Evolutionary conservation across 2,888 invertebrate species (phyloP).

Genomic region (Shargacucullia verbasci): DNA sequence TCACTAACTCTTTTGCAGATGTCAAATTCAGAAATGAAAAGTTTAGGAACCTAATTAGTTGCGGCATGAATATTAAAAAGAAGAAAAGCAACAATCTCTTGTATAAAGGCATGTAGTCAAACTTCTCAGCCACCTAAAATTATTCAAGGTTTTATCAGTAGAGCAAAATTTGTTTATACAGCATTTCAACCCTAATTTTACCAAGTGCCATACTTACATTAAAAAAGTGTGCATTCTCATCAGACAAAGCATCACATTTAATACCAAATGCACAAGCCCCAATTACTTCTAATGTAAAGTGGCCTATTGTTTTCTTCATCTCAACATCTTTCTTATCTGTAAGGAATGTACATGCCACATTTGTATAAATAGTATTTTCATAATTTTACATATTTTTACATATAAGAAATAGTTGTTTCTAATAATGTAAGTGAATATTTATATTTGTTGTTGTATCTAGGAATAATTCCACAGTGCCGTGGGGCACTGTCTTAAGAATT

Average conservation of each 20-base stretch:
- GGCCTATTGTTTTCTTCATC: conserved; percentile 87
- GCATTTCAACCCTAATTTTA: too few relatives aligned
- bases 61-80: conserved; percentile 75
- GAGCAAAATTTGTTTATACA: too few relatives aligned
- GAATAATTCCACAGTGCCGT: too few relatives aligned
- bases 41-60: conserved; percentile 68
- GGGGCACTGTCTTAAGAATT: too few relatives aligned
- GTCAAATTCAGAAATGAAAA: conserved; percentile 78
- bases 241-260: conserved; percentile 83
- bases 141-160: background rate
- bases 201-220: conserved; percentile 68
- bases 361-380: too few relatives aligned
- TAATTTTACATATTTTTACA: too few relatives aligned
- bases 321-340: conserved; percentile 84
- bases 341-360: too few relatives aligned
- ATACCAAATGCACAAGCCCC: conserved; percentile 89
- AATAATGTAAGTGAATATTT: too few relatives aligned
- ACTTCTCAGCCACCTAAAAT: conserved; percentile 80
- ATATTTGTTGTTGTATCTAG: too few relatives aligned
- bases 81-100: conserved; percentile 74
- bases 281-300: conserved; percentile 88
- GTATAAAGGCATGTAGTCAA: conserved; percentile 73
- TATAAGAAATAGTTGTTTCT: too few relatives aligned
- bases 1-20: conserved; percentile 72
- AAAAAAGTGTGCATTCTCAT: conserved; percentile 84